A percentile compares a stretch with the other conserved stretches of the same genome.
Conservation (phyloP, 1,140 invertebrate genomes). For the Amyelois transitella region DNA sequence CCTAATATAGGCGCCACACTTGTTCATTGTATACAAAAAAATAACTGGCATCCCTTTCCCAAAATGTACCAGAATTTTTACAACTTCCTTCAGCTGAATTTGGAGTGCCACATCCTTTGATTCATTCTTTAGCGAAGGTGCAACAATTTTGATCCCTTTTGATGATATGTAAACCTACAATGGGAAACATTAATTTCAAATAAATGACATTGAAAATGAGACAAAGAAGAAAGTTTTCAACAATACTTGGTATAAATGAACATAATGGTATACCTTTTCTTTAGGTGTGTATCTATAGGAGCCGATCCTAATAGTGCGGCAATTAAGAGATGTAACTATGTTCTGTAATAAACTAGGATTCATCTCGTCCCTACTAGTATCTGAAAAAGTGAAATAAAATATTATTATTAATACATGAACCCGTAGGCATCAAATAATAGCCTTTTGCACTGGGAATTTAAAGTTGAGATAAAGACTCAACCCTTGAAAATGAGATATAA, state of each 20-base stretch:
- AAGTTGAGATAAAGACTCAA: too few relatives aligned
- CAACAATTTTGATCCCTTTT: slow-evolving; percentile 79
- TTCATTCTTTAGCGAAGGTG: slow-evolving; percentile 79
- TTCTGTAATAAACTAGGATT: slow-evolving; percentile 34
- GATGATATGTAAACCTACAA: slow-evolving; percentile 77
- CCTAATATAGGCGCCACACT: slow-evolving; percentile 80
- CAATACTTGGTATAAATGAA: slow-evolving; percentile 5
- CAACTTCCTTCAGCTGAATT: slow-evolving; percentile 79
- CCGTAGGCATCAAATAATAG: too few relatives aligned
- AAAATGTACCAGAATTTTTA: slow-evolving; percentile 84
- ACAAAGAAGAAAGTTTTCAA: neutral
- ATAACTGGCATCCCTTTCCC: slow-evolving; percentile 82
- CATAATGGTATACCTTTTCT: slow-evolving; percentile 74
- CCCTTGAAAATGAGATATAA: too few relatives aligned
- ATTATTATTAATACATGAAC: too few relatives aligned
- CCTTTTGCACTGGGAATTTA: too few relatives aligned
- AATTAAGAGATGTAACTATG: slow-evolving; percentile 74
- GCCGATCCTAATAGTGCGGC: slow-evolving; percentile 85
- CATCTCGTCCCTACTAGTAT: slow-evolving; percentile 65
- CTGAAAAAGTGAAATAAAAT: slow-evolving; percentile 39
- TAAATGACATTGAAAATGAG: slow-evolving; percentile 1
- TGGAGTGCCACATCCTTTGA: slow-evolving; percentile 75
- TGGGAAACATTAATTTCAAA: slow-evolving; percentile 12
- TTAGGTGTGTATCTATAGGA: slow-evolving; percentile 83
- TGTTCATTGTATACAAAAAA: slow-evolving; percentile 83